A percentile compares a stretch with the other conserved stretches of the same genome.
These are phyloP conservation scores for Melinopterus prodromus DNA, from an alignment of 2,888 invertebrate genomes.

Conservation along the genomic window DNA sequence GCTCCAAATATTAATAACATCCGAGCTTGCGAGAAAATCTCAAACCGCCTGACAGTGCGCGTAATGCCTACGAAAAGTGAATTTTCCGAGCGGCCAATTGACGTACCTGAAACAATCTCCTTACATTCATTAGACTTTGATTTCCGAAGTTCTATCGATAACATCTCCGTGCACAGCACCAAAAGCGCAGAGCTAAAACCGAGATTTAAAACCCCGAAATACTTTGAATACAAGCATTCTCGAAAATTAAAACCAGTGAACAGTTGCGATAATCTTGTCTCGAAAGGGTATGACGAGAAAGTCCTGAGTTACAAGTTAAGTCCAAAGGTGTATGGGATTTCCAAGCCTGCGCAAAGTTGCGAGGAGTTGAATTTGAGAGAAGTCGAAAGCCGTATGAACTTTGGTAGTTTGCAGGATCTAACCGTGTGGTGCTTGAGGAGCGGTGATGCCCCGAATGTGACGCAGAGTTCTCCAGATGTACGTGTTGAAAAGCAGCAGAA, in stretches of 20 bases:
- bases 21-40: conserved; percentile 52
- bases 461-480: conserved; percentile 75
- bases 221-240: conserved; percentile 50
- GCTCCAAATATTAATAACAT: conserved; percentile 56
- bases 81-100: conserved; percentile 54
- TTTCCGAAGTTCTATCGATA: conserved; percentile 61
- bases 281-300: conserved; percentile 52
- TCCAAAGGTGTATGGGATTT: conserved; percentile 71
- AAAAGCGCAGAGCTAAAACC: conserved; percentile 63
- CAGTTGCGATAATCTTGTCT: conserved; percentile 54
- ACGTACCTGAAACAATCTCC: conserved; percentile 54
- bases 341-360: conserved; percentile 57
- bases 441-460: conserved; percentile 48
- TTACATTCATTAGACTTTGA: conserved; percentile 44
- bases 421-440: conserved; percentile 53
- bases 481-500: conserved; percentile 53
- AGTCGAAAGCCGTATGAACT: conserved; percentile 56
- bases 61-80: conserved; percentile 11
- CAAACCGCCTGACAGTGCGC: conserved; percentile 1
- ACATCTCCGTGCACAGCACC: conserved; percentile 68
- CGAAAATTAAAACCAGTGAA: conserved; percentile 52
- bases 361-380: conserved; percentile 54
- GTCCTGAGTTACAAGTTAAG: conserved; percentile 66
- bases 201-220: conserved; percentile 55
- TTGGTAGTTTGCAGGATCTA: conserved; percentile 74